Conservation (phyloP, 2,113 vertebrate species). For the Puntigrus tetrazona region DNA sequence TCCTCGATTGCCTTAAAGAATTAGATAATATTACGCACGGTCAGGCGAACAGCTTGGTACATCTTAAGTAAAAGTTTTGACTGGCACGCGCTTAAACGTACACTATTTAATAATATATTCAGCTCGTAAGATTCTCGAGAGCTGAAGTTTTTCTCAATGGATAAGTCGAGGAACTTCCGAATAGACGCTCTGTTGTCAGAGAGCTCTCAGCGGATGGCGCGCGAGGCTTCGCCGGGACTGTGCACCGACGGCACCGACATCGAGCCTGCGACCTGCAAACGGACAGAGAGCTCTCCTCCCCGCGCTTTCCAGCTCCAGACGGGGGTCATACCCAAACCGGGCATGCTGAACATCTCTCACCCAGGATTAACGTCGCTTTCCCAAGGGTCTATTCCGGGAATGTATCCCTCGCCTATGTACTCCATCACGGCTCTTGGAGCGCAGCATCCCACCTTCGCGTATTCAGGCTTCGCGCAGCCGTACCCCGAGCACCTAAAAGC, state of each 20-base stretch:
- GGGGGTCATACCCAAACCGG: constrained; percentile 65
- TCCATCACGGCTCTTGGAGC: constrained; percentile 71
- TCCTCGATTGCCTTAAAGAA: background rate
- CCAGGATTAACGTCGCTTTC: constrained; percentile 67
- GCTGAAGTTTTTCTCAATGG: constrained; percentile 59
- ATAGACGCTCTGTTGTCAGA: constrained; percentile 82
- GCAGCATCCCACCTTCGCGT: constrained; percentile 70
- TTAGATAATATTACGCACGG: background rate
- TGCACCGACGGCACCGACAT: constrained; percentile 55
- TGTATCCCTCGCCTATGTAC: constrained; percentile 72
- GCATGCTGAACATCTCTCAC: constrained; percentile 66
- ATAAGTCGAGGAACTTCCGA: constrained; percentile 81
- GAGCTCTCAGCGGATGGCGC: constrained; percentile 60
- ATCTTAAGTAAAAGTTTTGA: background rate
- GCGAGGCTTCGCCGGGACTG: constrained; percentile 57
- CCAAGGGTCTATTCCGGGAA: constrained; percentile 64
- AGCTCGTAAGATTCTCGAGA: background rate
- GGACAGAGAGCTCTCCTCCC: constrained; percentile 68
- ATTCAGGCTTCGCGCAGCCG: constrained; percentile 71
- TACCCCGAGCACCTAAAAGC: constrained; percentile 80
- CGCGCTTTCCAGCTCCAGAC: constrained; percentile 56
- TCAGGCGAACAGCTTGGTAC: too few relatives aligned
- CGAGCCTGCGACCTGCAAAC: constrained; percentile 60
- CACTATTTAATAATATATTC: background rate
- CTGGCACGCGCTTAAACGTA: too few relatives aligned